Percentiles rank a stretch among this genome's conserved stretches.
Conservation (phyloP, 2,888 invertebrate species). For the Myopa tessellatipennis region DNA sequence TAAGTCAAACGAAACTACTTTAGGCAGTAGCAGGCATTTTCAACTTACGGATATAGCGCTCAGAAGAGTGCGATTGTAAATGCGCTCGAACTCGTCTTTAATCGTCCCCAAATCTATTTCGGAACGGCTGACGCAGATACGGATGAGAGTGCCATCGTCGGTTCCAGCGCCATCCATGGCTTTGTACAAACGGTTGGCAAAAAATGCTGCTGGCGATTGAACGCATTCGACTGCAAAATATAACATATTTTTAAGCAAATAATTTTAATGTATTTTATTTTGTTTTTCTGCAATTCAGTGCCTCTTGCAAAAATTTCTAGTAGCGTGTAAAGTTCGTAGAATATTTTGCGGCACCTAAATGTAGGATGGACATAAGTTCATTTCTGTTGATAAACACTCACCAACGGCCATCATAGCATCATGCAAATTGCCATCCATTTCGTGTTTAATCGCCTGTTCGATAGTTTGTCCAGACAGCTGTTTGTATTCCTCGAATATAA, state of each 20-base stretch:
- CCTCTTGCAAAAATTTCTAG: too few species aligned
- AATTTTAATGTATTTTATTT: background rate
- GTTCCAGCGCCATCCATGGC: constrained; percentile 80
- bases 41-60: constrained; percentile 73
- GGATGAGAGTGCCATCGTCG: constrained; percentile 77
- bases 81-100: constrained; percentile 77
- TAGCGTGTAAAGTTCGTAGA: too few species aligned
- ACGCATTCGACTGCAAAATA: constrained; percentile 76
- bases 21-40: background rate
- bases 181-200: constrained; percentile 75
- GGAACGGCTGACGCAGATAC: constrained; percentile 77
- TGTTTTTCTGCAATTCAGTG: too few species aligned
- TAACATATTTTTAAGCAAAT: background rate
- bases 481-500: constrained; percentile 80
- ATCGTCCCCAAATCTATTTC: constrained; percentile 79
- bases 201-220: constrained; percentile 75
- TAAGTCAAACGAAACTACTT: background rate
- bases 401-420: constrained; percentile 79
- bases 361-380: background rate
- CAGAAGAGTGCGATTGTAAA: constrained; percentile 76
- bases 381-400: constrained; percentile 55
- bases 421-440: constrained; percentile 75
- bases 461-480: constrained; percentile 78
- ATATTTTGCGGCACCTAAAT: constrained; percentile 1
- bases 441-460: constrained; percentile 78